Base-by-base conservation (phyloP, 92 coral and sea anemone species). In the Parazoanthus atlanticus region DNA sequence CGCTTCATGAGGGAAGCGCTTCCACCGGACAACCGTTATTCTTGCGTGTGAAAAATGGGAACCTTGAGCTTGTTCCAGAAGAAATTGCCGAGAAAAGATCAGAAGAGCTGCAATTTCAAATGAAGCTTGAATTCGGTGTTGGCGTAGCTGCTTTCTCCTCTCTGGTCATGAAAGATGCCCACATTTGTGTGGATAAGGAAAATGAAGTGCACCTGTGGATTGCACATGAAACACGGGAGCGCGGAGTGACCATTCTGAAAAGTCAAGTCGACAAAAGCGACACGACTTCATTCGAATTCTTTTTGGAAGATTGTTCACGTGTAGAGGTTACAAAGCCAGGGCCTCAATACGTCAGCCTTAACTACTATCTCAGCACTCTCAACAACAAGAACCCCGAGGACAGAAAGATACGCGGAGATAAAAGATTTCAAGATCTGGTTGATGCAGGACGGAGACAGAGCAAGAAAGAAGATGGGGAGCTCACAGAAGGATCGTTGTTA, bases 51-150 rank as follows among this genome's bases (percentile, higher is more conserved):
- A 31, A 56, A 30, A 54, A 56, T 30, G 47, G 69, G 15, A 38
- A 38, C 46, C 79, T 75, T 21, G 28, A 49, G n/a, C 69, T 31
- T 34, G 40, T 16, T 31, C n/a, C 32, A 49, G 69, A 56, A 29
- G 67, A 29, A 49, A 58, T 6, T 36, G 36, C 61, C 28, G 8
- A 52, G 5, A 31, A 13, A 46, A 31, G 32, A 11, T 7, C 31
- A 28, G 67, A 75, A 28, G 80, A 83, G 72, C 30, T 77, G 2
- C 76, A 54, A 56, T 91, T 91, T 78, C 89, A 91, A 78, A 85
- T 88, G 25, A 88, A 82, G 82, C 71, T 91, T 86, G 93, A 91
- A 10, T 91, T 88, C 76, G 93, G 93, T 78, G 86, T 91, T 38
- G 93, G 91, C 31, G 85, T 91, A 34, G 86, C 72, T 43, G 86